Conservation (phyloP, 2,888 invertebrate genomes). For the Noctua janthina region DNA sequence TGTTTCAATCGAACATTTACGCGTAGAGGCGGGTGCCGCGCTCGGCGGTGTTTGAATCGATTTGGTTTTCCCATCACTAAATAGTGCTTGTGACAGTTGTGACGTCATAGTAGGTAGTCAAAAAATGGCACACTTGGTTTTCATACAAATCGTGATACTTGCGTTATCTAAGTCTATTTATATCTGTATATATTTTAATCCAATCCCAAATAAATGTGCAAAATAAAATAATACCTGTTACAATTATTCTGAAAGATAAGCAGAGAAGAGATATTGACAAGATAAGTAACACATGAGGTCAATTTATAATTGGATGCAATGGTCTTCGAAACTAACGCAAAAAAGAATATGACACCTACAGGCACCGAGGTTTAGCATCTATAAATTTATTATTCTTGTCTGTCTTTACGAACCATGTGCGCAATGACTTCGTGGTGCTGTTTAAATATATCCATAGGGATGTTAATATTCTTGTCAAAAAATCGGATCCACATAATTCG, state of each 20-base stretch:
- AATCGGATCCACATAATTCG: constrained; percentile 96
- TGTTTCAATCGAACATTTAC: too few species aligned
- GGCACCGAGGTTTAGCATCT: neutral
- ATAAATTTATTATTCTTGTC: neutral
- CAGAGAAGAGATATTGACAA: neutral
- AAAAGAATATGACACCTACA: neutral
- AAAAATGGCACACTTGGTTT: too few species aligned
- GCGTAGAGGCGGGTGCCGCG: too few species aligned
- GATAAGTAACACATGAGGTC: neutral
- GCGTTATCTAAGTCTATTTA: too few species aligned
- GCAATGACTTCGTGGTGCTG: constrained; percentile 86
- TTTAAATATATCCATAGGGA: constrained; percentile 93
- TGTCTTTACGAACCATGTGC: constrained; percentile 78
- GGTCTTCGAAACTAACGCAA: constrained; percentile 4
- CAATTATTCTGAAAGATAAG: neutral
- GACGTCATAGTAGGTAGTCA: too few species aligned
- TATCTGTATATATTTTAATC: neutral
- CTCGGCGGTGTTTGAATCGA: too few species aligned
- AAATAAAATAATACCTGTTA: neutral
- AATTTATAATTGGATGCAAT: neutral
- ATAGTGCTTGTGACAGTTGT: too few species aligned
- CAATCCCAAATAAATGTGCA: neutral
- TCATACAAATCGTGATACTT: too few species aligned
- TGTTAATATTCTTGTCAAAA: constrained; percentile 93
- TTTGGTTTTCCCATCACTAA: too few species aligned